Conservation (phyloP, 2,797 vertebrate species). For the Pantherophis vulpinus region DNA sequence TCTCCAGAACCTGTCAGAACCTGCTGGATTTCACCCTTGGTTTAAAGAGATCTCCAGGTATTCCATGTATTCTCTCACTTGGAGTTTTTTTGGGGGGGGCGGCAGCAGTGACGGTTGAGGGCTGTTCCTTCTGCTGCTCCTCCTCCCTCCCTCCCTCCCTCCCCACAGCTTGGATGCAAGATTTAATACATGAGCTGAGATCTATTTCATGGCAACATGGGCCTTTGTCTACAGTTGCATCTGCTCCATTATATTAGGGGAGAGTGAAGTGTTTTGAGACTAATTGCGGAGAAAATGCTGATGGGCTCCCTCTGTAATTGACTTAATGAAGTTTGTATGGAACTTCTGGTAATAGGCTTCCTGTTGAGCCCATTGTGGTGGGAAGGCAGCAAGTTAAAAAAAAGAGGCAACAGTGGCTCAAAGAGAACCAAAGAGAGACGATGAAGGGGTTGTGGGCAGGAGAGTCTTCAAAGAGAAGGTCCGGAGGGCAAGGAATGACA, state of each 20-base stretch:
- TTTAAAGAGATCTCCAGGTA: constrained; percentile 57
- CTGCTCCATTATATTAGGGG: constrained; percentile 69
- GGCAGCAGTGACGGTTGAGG: fast-evolving
- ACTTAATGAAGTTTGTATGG: constrained; percentile 75
- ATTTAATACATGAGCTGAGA: constrained; percentile 64
- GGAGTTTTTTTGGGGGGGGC: background rate
- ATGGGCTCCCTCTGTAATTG: constrained; percentile 74
- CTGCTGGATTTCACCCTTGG: background rate
- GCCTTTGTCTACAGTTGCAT: constrained; percentile 69
- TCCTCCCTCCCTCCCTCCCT: background rate
- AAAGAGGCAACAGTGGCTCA: constrained; percentile 22
- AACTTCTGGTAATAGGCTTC: constrained; percentile 67
- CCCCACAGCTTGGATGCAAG: constrained; percentile 44
- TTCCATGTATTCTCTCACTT: constrained; percentile 58
- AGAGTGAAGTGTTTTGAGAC: constrained; percentile 71
- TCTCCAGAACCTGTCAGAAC: too few relatives aligned
- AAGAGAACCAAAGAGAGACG: constrained; percentile 11
- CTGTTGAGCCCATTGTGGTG: constrained; percentile 63
- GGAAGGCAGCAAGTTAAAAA: background rate
- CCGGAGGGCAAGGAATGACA: too few relatives aligned
- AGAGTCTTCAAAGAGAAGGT: background rate
- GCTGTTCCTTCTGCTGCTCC: background rate
- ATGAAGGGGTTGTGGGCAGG: background rate
- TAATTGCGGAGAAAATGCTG: constrained; percentile 74
- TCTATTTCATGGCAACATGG: constrained; percentile 65